These are phyloP conservation scores for Clivina fossor DNA, from an alignment of 2,888 invertebrate species.

Conservation along the genomic window DNA sequence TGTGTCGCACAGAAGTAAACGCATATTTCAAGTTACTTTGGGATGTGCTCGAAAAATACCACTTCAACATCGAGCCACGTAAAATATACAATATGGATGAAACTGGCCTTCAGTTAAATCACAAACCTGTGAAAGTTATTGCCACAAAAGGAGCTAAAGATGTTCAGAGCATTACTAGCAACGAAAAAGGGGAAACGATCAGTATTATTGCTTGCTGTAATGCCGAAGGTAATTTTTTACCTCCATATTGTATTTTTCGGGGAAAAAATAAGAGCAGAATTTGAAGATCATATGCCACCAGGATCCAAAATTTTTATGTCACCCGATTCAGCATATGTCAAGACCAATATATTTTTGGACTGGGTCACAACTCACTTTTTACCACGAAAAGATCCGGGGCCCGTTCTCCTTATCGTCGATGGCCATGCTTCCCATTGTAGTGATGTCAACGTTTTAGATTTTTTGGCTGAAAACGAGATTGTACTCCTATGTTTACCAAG, in stretches of 20 bases:
- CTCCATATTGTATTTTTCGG: constrained; percentile 32
- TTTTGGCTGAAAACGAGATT: too few species aligned
- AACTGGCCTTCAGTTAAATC: constrained; percentile 1
- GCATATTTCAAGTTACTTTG: constrained; percentile 19
- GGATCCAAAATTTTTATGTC: too few species aligned
- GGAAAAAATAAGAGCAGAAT: constrained; percentile 30
- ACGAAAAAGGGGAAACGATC: constrained; percentile 35
- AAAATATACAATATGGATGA: constrained; percentile 1
- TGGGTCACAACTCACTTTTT: too few species aligned
- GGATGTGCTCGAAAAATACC: not conserved
- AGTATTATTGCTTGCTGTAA: constrained; percentile 47
- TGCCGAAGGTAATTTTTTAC: constrained; percentile 40
- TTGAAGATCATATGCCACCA: constrained; percentile 27
- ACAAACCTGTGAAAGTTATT: not conserved
- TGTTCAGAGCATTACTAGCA: not conserved
- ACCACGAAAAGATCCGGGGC: constrained; percentile 20
- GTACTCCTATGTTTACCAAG: too few species aligned
- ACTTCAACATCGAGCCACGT: not conserved
- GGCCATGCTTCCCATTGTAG: constrained; percentile 32
- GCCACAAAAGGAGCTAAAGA: constrained; percentile 2
- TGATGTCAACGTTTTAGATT: too few species aligned
- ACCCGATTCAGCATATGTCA: too few species aligned
- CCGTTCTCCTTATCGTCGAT: constrained; percentile 28
- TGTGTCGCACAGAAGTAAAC: constrained; percentile 25
- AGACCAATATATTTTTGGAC: too few species aligned